Base-by-base conservation (phyloP, 1,140 invertebrate species). In the Coelopa frigida region DNA sequence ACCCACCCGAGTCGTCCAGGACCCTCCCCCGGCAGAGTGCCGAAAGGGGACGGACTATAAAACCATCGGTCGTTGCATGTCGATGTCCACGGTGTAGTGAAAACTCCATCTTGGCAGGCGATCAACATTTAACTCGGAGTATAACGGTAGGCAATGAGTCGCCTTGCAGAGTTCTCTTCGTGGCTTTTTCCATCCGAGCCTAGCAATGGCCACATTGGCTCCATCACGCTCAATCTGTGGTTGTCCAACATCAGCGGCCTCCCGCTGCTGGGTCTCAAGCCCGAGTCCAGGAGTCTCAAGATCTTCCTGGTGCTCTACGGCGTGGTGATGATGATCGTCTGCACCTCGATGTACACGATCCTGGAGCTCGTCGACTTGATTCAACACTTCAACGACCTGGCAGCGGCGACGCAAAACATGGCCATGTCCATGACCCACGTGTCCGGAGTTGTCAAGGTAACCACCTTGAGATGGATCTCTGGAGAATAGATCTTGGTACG, bases 201-300 rank as follows among this genome's bases (percentile, higher is more conserved):
- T 5, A 29, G 31, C 4, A 37, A 36, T 11, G 60, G 60, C 5
- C 33, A 17, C 40, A 49, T 61, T 5, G 60, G 60, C 20, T 62
- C 60, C n/a, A 46, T 62, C 6, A 50, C 59, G 26, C 42, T 61
- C n/a, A 61, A 61, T 32, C 24, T 57, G n/a, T 61, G 53, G 49
- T 38, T 62, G 27, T 53, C 52, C 0, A 55, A 62, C 6, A 20
- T 56, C 14, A 44, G 46, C 15, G 60, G 60, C 6, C 23, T 62
- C n/a, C 60, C 60, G 0, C 14, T 62, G 15, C 14, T 50, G 4
- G 59, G 57, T 0, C 32, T 62, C 1, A 50, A 54, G 33, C 10
- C n/a, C 1, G 59, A 62, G 39, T 51, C 60, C 4, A 22, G 12
- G 1, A 2, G 10, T 1, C 27, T 59, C 7, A 48, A 22, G 3